These are phyloP conservation scores for Synanceia verrucosa DNA, from an alignment of 2,797 vertebrate genomes.

Conservation along the genomic window DNA sequence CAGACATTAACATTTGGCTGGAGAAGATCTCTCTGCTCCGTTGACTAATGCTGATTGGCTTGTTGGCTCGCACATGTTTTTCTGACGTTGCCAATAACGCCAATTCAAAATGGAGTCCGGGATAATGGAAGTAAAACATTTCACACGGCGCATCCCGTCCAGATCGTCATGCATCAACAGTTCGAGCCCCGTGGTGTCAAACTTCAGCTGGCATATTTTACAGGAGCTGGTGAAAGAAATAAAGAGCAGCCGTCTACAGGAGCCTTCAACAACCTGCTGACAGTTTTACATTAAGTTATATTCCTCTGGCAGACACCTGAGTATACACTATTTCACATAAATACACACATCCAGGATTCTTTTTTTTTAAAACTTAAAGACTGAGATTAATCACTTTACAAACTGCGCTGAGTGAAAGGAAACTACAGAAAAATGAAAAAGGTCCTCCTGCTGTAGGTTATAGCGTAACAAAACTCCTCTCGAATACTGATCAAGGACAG, in stretches of 20 bases:
- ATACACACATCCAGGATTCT: background rate
- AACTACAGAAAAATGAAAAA: background rate
- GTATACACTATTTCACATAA: background rate
- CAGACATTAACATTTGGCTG: background rate
- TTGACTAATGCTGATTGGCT: conserved; percentile 31
- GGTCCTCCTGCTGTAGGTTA: background rate
- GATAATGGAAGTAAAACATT: conserved; percentile 22
- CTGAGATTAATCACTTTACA: background rate
- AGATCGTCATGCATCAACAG: conserved; percentile 14
- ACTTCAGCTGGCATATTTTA: background rate
- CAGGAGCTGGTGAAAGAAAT: background rate
- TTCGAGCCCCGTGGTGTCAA: background rate
- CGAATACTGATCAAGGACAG: background rate
- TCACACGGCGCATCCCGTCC: background rate
- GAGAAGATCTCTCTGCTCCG: conserved; percentile 1
- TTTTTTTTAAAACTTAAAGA: background rate
- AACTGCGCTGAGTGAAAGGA: background rate
- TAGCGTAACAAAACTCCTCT: background rate
- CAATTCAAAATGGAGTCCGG: conserved; percentile 7
- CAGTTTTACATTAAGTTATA: background rate
- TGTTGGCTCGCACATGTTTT: conserved; percentile 22
- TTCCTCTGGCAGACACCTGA: background rate
- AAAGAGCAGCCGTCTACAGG: conserved; percentile 1
- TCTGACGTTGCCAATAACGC: conserved; percentile 20
- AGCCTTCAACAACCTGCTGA: background rate